Evolutionary conservation across 1,140 invertebrate species (phyloP).

Genomic region (Platyscapa corneri): DNA sequence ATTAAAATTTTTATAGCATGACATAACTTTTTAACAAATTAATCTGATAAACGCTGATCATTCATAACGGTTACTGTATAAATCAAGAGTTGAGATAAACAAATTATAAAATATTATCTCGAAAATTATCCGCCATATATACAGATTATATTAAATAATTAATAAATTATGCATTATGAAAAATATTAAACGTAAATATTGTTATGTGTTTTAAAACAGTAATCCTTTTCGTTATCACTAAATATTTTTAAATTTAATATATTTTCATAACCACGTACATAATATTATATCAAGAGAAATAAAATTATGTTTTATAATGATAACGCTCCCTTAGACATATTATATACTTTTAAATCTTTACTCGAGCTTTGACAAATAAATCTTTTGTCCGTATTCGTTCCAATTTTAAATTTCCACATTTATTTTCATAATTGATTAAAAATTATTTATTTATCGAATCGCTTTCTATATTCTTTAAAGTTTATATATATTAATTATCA

Average conservation of each 20-base stretch:
- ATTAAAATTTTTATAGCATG: constrained; percentile 38
- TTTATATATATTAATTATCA: not conserved
- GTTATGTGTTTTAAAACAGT: not conserved
- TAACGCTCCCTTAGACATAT: constrained; percentile 22
- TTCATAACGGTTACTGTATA: not conserved
- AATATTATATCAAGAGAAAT: constrained; percentile 8
- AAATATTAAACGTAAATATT: constrained; percentile 12
- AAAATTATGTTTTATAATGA: not conserved
- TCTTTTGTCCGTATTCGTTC: not conserved
- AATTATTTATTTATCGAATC: no score
- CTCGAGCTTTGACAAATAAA: not conserved
- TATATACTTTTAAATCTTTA: not conserved
- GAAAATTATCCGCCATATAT: constrained; percentile 23
- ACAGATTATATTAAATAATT: not conserved
- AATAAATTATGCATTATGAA: not conserved
- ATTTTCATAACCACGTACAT: constrained; percentile 20
- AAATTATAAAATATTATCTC: not conserved
- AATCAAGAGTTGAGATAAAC: not conserved
- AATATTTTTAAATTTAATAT: not conserved
- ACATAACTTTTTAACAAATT: constrained; percentile 43
- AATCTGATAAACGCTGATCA: constrained; percentile 18
- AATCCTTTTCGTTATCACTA: not conserved
- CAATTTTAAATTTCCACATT: not conserved
- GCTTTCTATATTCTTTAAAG: not conserved
- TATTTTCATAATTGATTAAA: not conserved